Evolutionary conservation across 1,140 invertebrate genomes (phyloP).

Genomic region (Vollenhovia emeryi): DNA sequence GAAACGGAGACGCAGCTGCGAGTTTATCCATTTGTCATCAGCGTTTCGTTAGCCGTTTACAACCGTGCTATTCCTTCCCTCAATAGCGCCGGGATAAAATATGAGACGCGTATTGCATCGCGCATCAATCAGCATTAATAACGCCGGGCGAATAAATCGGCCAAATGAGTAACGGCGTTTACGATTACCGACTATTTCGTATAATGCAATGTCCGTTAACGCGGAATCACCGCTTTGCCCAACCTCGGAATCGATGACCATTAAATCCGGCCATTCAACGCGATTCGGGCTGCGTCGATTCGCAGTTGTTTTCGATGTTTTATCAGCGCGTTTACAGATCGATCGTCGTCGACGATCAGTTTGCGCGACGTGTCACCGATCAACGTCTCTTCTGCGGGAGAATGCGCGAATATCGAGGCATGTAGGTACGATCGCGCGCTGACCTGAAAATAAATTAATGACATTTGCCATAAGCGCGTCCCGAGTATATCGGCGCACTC

Average conservation of each 20-base stretch:
- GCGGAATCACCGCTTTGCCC: neutral
- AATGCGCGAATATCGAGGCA: conserved; percentile 12
- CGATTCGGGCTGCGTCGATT: neutral
- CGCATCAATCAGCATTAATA: conserved; percentile 60
- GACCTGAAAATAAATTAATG: conserved; percentile 67
- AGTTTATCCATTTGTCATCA: conserved; percentile 48
- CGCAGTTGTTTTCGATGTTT: conserved; percentile 9
- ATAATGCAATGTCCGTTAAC: conserved; percentile 40
- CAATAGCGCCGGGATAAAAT: conserved; percentile 45
- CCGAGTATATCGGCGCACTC: conserved; percentile 49
- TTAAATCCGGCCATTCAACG: conserved; percentile 24
- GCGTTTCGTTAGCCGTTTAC: conserved; percentile 28
- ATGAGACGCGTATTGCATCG: conserved; percentile 45
- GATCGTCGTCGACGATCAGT: conserved; percentile 3
- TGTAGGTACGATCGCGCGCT: neutral
- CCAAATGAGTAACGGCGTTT: conserved; percentile 49
- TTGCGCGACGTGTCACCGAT: neutral
- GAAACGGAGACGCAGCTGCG: neutral
- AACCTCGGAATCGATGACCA: neutral
- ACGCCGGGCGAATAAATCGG: conserved; percentile 51
- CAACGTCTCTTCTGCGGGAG: neutral
- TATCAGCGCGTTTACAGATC: neutral
- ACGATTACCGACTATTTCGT: conserved; percentile 19
- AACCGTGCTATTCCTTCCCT: conserved; percentile 31
- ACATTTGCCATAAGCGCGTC: conserved; percentile 62